These are phyloP conservation scores for Amitus sp. DNA, from an alignment of 2,888 invertebrate species.

Conservation along the genomic window DNA sequence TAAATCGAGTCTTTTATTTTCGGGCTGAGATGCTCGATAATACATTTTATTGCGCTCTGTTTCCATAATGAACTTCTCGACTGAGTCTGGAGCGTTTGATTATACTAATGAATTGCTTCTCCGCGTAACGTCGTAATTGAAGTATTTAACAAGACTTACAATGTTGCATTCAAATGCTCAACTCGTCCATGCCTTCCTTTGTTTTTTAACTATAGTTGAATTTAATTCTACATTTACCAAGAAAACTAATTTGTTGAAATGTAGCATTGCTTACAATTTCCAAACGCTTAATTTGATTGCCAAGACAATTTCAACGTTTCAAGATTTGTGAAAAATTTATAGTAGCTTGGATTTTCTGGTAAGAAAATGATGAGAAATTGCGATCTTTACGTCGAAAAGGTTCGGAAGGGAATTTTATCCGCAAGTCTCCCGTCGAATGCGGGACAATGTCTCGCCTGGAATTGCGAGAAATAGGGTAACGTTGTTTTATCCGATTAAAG, in stretches of 20 bases:
- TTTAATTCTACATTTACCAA: neutral
- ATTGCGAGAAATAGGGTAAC: neutral
- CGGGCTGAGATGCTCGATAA: neutral
- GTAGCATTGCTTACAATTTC: too few species aligned
- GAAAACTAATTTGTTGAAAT: neutral
- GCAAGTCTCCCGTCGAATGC: conserved; percentile 14
- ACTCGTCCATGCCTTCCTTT: neutral
- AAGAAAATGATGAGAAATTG: too few species aligned
- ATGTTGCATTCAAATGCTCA: neutral
- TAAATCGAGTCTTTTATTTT: too few species aligned
- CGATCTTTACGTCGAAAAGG: neutral
- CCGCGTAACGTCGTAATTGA: neutral
- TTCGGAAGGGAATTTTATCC: conserved; percentile 24
- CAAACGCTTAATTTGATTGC: too few species aligned
- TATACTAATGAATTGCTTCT: neutral
- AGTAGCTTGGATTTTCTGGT: too few species aligned
- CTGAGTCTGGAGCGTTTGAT: neutral
- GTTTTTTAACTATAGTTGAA: too few species aligned
- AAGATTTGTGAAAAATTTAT: too few species aligned
- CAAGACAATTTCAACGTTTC: too few species aligned
- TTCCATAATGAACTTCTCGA: neutral
- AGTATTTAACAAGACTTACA: neutral
- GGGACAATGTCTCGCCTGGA: conserved; percentile 27
- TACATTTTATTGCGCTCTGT: neutral
- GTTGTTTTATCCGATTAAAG: conserved; percentile 34